Evolutionary conservation across 2,797 vertebrate species (phyloP).

Genomic region (Characodon lateralis): DNA sequence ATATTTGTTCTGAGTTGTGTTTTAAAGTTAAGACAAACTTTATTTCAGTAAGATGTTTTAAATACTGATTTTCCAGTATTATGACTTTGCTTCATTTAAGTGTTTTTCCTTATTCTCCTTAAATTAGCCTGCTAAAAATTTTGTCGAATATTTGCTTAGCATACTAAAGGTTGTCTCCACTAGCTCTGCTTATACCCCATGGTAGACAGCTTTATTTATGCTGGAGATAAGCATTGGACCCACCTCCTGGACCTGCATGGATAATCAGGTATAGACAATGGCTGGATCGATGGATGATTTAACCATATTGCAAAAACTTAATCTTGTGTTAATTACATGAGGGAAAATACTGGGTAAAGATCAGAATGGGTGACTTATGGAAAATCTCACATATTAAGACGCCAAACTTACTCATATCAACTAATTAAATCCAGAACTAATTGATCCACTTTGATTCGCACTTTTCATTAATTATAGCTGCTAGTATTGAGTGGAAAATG

Average conservation of each 20-base stretch:
- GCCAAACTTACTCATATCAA: conserved; percentile 28
- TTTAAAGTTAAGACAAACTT: too few relatives aligned
- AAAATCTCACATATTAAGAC: conserved; percentile 28
- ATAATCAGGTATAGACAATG: not conserved
- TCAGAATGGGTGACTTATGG: conserved; percentile 15
- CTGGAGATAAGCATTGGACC: too few relatives aligned
- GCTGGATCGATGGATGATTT: not conserved
- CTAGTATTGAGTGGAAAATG: conserved; percentile 62
- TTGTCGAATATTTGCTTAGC: too few relatives aligned
- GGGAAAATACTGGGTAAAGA: conserved; percentile 12
- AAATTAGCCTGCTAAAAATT: too few relatives aligned
- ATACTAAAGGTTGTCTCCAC: too few relatives aligned
- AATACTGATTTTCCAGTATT: too few relatives aligned
- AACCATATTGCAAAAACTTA: not conserved
- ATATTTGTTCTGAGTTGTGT: too few relatives aligned
- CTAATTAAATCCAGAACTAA: conserved; percentile 62
- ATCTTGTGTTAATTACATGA: conserved; percentile 12
- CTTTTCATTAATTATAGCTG: conserved; percentile 72
- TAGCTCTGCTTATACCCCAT: too few relatives aligned
- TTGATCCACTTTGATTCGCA: conserved; percentile 61
- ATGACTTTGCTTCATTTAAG: too few relatives aligned
- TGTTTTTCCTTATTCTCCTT: too few relatives aligned
- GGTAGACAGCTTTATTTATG: too few relatives aligned
- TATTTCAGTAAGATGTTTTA: too few relatives aligned
- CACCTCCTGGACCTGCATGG: not conserved